These are phyloP conservation scores for Acrobasis repandana DNA, from an alignment of 2,888 invertebrate species.

Conservation along the genomic window DNA sequence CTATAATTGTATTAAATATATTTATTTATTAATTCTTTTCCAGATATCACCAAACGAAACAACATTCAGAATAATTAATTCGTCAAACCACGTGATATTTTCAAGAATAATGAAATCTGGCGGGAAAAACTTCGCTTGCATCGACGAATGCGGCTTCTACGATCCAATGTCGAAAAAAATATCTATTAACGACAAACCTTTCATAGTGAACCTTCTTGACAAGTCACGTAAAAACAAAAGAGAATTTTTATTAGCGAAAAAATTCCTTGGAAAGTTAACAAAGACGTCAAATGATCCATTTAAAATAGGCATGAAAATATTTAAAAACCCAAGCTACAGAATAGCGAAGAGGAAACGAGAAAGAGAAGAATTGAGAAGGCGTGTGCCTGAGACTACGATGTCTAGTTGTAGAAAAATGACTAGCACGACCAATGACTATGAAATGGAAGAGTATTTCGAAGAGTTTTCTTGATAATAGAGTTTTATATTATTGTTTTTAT, in stretches of 20 bases:
- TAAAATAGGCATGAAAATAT: background rate
- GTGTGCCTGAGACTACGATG: background rate
- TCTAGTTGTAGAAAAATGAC: slow-evolving; percentile 4
- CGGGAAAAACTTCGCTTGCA: slow-evolving; percentile 50
- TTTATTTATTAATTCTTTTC: slow-evolving; percentile 34
- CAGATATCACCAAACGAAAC: slow-evolving; percentile 53
- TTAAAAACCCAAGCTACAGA: slow-evolving; percentile 4
- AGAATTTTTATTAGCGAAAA: slow-evolving; percentile 26
- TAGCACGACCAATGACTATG: background rate
- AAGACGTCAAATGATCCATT: background rate
- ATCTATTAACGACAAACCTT: slow-evolving; percentile 38
- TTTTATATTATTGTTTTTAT: no score
- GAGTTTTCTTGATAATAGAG: background rate
- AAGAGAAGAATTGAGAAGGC: background rate
- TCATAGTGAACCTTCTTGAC: slow-evolving; percentile 36
- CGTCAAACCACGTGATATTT: slow-evolving; percentile 52
- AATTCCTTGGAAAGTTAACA: background rate
- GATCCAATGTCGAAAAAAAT: slow-evolving; percentile 41
- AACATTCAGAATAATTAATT: slow-evolving; percentile 54
- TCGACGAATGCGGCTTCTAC: slow-evolving; percentile 50
- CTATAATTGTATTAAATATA: no score
- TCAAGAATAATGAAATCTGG: slow-evolving; percentile 61
- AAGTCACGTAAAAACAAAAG: slow-evolving; percentile 36
- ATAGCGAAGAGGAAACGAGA: background rate
- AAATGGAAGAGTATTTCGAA: slow-evolving; percentile 4